Evolutionary conservation across 2,113 vertebrate species (phyloP).

Genomic region (Microcebus lehilahytsara): DNA sequence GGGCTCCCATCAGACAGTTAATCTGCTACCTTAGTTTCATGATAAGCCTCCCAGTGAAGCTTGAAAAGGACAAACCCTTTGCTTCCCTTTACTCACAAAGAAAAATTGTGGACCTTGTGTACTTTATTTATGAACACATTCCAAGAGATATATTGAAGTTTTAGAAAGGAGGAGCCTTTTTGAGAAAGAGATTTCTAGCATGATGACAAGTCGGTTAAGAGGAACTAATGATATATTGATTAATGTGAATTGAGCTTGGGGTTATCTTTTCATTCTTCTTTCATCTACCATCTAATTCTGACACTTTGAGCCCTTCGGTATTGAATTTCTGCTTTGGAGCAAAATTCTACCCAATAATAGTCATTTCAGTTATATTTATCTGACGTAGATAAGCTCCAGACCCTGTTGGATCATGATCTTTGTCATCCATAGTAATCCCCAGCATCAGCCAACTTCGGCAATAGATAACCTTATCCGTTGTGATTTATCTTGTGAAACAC

Average conservation of each 20-base stretch:
- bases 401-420: background rate
- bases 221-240: no score
- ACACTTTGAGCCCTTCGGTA: no score
- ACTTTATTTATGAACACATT: no score
- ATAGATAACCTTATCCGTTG: constrained; percentile 45
- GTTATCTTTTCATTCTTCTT: no score
- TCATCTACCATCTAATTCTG: no score
- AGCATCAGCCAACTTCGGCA: background rate
- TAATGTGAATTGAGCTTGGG: no score
- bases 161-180: no score
- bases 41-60: background rate
- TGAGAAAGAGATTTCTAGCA: no score
- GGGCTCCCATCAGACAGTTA: background rate
- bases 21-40: background rate
- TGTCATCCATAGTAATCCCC: background rate
- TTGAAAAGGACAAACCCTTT: background rate
- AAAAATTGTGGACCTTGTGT: background rate
- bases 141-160: no score
- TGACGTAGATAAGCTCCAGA: background rate
- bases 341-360: no score
- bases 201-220: no score
- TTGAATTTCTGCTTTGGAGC: no score
- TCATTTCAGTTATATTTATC: constrained; percentile 53
- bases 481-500: background rate
- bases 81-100: background rate